Percentiles rank a stretch among this genome's conserved stretches.
Evolutionary conservation across 2,888 invertebrate species (phyloP).

Genomic region (Leptopterna dolabrata): DNA sequence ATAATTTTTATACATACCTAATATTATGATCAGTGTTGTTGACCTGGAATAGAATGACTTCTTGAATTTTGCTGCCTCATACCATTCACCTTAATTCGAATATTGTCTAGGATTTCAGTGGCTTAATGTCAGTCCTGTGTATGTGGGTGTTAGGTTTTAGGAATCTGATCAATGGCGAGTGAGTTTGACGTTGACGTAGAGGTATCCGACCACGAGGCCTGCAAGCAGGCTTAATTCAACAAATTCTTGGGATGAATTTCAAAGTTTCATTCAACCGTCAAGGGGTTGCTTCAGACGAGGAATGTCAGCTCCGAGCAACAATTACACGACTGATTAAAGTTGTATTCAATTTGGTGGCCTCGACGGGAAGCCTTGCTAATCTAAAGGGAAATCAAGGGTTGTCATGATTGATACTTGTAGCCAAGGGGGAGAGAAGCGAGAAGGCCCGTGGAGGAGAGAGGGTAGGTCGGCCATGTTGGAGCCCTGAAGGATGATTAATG

Average conservation of each 20-base stretch:
- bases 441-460: not conserved
- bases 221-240: not conserved
- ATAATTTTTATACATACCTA: too few relatives aligned
- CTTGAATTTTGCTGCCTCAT: too few relatives aligned
- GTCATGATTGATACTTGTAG: constrained; percentile 57
- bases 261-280: not conserved
- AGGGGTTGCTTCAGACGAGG: constrained; percentile 1
- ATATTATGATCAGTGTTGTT: too few relatives aligned
- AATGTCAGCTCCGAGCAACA: constrained; percentile 53
- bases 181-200: not conserved
- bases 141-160: not conserved
- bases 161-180: not conserved
- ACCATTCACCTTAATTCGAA: too few relatives aligned
- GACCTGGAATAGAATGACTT: too few relatives aligned
- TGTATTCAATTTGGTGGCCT: constrained; percentile 56
- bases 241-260: constrained; percentile 31
- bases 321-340: constrained; percentile 56
- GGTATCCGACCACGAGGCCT: not conserved
- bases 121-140: too few relatives aligned
- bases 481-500: constrained; percentile 58
- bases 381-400: constrained; percentile 58
- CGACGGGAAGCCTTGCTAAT: constrained; percentile 54
- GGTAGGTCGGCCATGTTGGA: constrained; percentile 57
- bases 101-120: too few relatives aligned
- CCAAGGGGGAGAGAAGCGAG: constrained; percentile 30